A percentile compares a stretch with the other conserved stretches of the same genome.
These are phyloP conservation scores for Agrotis clavis DNA, from an alignment of 2,888 invertebrate genomes.

Conservation along the genomic window DNA sequence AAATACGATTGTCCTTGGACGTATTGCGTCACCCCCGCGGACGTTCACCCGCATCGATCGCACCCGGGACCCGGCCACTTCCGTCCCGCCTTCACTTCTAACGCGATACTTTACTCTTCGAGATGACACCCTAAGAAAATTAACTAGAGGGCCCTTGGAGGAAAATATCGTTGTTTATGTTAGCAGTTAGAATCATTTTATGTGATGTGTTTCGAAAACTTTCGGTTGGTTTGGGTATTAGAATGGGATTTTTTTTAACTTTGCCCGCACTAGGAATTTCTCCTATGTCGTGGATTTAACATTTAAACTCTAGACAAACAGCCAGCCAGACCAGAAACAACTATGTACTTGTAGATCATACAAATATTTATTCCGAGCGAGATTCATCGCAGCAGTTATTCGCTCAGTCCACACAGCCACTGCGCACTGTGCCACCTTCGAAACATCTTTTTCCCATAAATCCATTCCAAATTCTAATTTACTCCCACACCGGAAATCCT, in stretches of 20 bases:
- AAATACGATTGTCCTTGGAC: constrained; percentile 69
- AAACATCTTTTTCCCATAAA: background rate
- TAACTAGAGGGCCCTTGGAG: background rate
- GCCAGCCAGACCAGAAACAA: too few species aligned
- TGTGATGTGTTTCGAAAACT: constrained; percentile 3
- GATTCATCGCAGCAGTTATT: too few species aligned
- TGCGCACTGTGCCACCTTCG: too few species aligned
- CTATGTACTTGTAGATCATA: too few species aligned
- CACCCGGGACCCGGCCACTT: constrained; percentile 51
- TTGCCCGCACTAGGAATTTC: too few species aligned
- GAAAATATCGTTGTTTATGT: background rate
- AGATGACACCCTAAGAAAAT: constrained; percentile 48
- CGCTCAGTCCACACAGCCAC: too few species aligned
- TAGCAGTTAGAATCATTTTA: background rate
- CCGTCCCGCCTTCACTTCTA: constrained; percentile 50
- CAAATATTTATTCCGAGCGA: too few species aligned
- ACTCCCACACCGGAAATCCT: background rate
- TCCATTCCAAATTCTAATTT: background rate
- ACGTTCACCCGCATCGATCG: constrained; percentile 76
- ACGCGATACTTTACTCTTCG: constrained; percentile 32
- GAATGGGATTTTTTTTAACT: background rate
- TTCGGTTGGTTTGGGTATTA: background rate
- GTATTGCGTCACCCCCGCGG: constrained; percentile 62
- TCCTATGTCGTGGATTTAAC: too few species aligned
- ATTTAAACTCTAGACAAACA: too few species aligned